A percentile compares a stretch with the other conserved stretches of the same genome.
phyloP scores from a whole-genome alignment of 37 sponge, comb jelly and placozoan genomes.

The Petrosia ficiformis region DNA sequence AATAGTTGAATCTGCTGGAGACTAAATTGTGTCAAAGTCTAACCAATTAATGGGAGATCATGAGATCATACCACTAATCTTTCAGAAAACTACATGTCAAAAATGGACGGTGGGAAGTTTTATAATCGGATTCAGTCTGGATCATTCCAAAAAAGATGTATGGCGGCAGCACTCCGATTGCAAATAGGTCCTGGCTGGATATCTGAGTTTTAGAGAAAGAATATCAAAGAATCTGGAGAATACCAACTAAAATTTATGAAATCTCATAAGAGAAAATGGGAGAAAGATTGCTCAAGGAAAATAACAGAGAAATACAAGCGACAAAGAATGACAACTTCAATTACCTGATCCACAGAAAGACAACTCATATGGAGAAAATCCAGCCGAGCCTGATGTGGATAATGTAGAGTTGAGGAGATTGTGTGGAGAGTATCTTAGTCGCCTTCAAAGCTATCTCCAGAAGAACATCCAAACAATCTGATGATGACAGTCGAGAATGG shows the following conservation, averaged over 20 bases:
- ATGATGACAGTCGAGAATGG: neutral
- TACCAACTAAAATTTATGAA: neutral
- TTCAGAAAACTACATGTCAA: neutral
- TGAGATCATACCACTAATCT: neutral
- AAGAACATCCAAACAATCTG: neutral
- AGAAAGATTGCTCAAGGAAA: neutral
- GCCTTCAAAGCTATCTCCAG: neutral
- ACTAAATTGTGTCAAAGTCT: neutral
- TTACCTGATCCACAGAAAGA: neutral
- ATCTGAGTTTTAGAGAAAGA: neutral
- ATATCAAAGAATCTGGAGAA: neutral
- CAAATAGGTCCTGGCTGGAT: neutral
- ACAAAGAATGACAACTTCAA: neutral
- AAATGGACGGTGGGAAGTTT: neutral
- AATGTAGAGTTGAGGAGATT: neutral
- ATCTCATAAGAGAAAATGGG: neutral
- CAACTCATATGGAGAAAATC: neutral
- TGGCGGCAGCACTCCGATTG: neutral
- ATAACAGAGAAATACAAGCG: neutral
- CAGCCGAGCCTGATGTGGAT: neutral
- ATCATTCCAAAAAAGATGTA: neutral
- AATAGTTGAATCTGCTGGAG: neutral
- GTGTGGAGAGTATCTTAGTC: neutral
- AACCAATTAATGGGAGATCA: neutral
- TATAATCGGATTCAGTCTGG: neutral